A percentile compares a stretch with the other conserved stretches of the same genome.
Conservation (phyloP, 92 coral and sea anemone genomes). For the Porites cylindrica region DNA sequence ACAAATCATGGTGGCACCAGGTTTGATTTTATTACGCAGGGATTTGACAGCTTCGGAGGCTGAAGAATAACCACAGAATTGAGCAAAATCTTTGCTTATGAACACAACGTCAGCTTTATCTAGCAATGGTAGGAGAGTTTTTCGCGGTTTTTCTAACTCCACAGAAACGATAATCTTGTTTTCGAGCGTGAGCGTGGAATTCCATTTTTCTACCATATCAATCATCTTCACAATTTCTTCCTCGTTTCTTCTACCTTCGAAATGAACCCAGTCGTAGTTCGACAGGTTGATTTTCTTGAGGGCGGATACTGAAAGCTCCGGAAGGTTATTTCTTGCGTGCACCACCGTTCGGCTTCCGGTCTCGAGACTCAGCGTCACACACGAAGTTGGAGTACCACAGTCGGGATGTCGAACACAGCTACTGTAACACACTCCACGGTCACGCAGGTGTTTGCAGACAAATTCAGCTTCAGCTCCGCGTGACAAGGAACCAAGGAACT, state of each 20-base stretch:
- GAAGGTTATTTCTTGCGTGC: slow-evolving; percentile 78
- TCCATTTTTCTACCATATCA: slow-evolving; percentile 58
- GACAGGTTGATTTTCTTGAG: slow-evolving; percentile 71
- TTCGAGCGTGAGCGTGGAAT: slow-evolving; percentile 5
- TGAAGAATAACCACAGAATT: slow-evolving; percentile 67
- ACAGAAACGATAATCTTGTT: slow-evolving; percentile 30
- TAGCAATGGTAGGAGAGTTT: slow-evolving; percentile 52
- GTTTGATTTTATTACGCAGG: slow-evolving; percentile 35
- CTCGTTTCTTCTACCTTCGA: slow-evolving; percentile 86
- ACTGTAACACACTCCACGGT: slow-evolving; percentile 58
- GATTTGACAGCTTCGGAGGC: slow-evolving; percentile 75
- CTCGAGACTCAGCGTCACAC: slow-evolving; percentile 73
- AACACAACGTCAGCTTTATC: slow-evolving; percentile 80
- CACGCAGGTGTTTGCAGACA: slow-evolving; percentile 61
- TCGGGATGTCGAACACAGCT: slow-evolving; percentile 75
- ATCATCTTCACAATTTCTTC: slow-evolving; percentile 83
- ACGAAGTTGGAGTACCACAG: slow-evolving; percentile 88
- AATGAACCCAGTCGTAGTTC: slow-evolving; percentile 83
- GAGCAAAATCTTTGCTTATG: slow-evolving; percentile 82
- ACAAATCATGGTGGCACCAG: slow-evolving; percentile 70
- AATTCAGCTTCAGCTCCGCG: slow-evolving; percentile 72
- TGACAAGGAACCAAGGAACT: slow-evolving; percentile 79
- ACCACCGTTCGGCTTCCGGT: slow-evolving; percentile 88
- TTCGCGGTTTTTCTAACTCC: slow-evolving; percentile 78
- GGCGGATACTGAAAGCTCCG: slow-evolving; percentile 70